Conservation (phyloP, 2,888 invertebrate species). For the Coleophora deauratella region DNA sequence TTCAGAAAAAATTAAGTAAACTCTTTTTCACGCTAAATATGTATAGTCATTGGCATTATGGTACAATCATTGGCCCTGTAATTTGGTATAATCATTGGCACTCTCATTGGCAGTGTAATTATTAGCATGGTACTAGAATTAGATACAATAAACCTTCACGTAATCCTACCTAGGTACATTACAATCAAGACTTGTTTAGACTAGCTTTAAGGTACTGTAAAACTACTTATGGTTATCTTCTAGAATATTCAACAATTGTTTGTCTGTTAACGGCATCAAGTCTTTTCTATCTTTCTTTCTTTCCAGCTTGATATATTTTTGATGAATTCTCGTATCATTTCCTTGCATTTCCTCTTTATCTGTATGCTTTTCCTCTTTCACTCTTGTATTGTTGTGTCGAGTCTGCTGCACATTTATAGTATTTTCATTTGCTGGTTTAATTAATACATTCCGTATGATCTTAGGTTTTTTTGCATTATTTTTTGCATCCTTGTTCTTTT, state of each 20-base stretch:
- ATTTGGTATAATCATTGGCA: background rate
- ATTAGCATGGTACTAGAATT: background rate
- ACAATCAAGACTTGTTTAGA: too few species aligned
- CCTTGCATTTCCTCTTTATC: background rate
- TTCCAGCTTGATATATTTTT: background rate
- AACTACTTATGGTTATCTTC: background rate
- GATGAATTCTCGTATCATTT: background rate
- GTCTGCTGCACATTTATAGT: background rate
- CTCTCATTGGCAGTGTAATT: background rate
- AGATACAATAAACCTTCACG: too few species aligned
- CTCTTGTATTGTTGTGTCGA: background rate
- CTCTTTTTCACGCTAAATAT: too few species aligned
- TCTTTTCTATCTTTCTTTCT: background rate
- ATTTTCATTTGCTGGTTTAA: background rate
- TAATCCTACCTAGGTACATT: background rate
- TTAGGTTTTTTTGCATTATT: background rate
- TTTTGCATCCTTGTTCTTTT: too few species aligned
- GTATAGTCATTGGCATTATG: background rate
- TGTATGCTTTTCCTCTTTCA: background rate
- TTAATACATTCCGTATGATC: background rate
- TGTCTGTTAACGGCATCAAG: background rate
- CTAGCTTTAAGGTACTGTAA: too few species aligned
- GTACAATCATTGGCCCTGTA: background rate
- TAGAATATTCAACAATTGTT: background rate
- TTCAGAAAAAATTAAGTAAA: too few species aligned